Base-by-base conservation (phyloP, 2,113 vertebrate species). In the Edolisoma coerulescens region DNA sequence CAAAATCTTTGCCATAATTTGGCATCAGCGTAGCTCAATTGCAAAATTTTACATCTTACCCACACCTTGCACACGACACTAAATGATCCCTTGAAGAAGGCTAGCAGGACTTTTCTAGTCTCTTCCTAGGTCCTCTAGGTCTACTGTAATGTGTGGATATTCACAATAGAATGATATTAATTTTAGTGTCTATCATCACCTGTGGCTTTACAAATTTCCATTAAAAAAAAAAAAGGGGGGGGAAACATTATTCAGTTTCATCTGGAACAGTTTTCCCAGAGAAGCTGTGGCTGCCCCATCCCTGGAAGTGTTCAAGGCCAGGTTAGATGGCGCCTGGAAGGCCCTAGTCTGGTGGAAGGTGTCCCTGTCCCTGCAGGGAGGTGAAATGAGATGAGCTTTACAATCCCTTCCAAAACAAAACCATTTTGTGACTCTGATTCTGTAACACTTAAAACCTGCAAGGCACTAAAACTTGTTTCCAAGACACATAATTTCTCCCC, bases 21-120 rank as follows among this genome's bases (percentile, higher is more conserved):
- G 32, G 1, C 27, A 27, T 15, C 9, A 3, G 7, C 9, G 11
- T 17, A 52, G 9, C 14, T 68, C 1, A 1, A 5, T 18, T 52
- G 24, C 16, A 56, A 7, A 47, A 24, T 52, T 87, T 73, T 52
- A 23, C 0, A 0, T 26, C 21, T 65, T 49, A 54, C 11, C 9
- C 9, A 33, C 15, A 28, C 11, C 6, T 76, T 16, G 28, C 6
- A n/a, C 1, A 11, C 7, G 78, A 7, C 2, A 27, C 8, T 35
- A 71, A 71, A n/a, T 42, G 9, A 37, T 22, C 21, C 3, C 6
- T 68, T 44, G 32, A 80, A 42, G 23, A 76, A 54, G 16, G 9
- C 2, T 35, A 68, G 3, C 13, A 33, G 16, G 20, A 60, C 8
- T 60, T 65, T 50, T 37, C 4, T 21, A 16, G 3, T 35, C 4